These are phyloP conservation scores for Cerceris rybyensis DNA, from an alignment of 2,888 invertebrate genomes.

Conservation along the genomic window DNA sequence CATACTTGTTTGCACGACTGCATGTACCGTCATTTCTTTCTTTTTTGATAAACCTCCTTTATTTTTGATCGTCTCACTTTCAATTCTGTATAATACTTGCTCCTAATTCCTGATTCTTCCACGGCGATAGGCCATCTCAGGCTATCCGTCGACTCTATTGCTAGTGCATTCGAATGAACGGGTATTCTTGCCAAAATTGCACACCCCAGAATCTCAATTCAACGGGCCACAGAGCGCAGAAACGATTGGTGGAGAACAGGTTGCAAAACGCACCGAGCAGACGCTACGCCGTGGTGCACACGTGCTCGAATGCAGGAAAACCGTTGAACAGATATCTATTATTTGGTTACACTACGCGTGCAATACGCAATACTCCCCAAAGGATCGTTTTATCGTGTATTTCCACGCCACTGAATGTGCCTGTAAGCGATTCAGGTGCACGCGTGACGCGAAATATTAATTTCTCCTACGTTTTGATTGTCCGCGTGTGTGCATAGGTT, in stretches of 20 bases:
- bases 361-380: constrained; percentile 62
- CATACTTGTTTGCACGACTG: too few relatives aligned
- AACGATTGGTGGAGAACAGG: neutral
- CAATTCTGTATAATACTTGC: too few relatives aligned
- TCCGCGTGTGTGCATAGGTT: constrained; percentile 15
- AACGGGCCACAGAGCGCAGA: constrained; percentile 3
- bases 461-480: constrained; percentile 53
- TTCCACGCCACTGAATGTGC: constrained; percentile 69
- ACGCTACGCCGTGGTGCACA: neutral
- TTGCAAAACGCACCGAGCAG: too few relatives aligned
- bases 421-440: constrained; percentile 64
- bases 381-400: constrained; percentile 74
- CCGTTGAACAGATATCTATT: constrained; percentile 56
- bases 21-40: too few relatives aligned
- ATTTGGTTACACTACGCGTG: constrained; percentile 73
- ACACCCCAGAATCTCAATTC: neutral
- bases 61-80: too few relatives aligned
- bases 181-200: neutral
- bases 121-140: too few relatives aligned
- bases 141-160: neutral
- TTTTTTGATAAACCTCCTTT: too few relatives aligned
- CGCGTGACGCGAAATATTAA: constrained; percentile 47
- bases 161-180: neutral
- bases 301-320: constrained; percentile 10
- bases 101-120: too few relatives aligned